phyloP scores from a whole-genome alignment of 2,797 vertebrate genomes.

The Coluber constrictor region DNA sequence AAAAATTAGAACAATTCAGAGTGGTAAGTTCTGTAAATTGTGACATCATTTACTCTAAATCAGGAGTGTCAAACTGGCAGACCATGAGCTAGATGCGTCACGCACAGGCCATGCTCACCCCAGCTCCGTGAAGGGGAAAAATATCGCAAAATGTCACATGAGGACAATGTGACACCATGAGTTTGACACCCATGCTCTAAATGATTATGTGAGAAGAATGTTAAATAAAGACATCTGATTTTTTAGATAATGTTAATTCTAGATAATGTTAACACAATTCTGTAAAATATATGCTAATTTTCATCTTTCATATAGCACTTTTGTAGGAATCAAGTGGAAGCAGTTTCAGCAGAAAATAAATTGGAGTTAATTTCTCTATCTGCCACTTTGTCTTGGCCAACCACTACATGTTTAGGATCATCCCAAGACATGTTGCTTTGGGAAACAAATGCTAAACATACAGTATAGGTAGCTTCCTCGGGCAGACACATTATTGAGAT shows the following conservation, averaged over 20 bases:
- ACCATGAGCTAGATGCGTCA: no score
- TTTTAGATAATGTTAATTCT: neutral
- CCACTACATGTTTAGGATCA: neutral
- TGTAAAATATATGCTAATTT: neutral
- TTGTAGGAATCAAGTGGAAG: neutral
- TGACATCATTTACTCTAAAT: slow-evolving; percentile 10
- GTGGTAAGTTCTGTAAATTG: slow-evolving; percentile 81
- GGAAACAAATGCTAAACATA: neutral
- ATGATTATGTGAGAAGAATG: slow-evolving; percentile 9
- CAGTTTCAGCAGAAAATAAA: no score
- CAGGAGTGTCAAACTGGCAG: no score
- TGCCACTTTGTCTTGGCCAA: no score
- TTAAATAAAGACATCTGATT: neutral
- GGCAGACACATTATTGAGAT: neutral
- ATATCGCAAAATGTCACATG: no score
- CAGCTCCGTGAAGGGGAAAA: no score
- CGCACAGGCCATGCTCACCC: no score
- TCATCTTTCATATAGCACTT: neutral
- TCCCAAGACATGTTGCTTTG: neutral
- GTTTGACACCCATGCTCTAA: no score
- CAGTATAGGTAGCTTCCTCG: neutral
- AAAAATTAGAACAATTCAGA: slow-evolving; percentile 96
- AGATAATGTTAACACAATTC: neutral
- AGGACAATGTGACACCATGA: rapidly evolving
- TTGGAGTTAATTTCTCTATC: neutral